Evolutionary conservation across 2,113 vertebrate genomes (phyloP).

Genomic region (Bos indicus): DNA sequence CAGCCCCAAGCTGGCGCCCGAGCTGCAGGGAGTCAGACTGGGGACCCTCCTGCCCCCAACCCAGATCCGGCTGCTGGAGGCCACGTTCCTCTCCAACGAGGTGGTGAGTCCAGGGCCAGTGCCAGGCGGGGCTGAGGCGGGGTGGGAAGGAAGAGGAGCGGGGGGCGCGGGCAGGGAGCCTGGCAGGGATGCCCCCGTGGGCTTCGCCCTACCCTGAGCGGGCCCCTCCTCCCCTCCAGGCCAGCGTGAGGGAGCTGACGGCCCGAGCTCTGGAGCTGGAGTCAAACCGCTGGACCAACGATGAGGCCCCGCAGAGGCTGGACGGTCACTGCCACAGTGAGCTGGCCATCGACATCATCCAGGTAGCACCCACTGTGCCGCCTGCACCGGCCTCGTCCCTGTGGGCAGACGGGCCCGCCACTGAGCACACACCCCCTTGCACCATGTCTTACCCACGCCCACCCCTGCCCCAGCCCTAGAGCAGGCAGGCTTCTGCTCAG

Average conservation of each 20-base stretch:
- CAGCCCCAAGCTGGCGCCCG: slow-evolving; percentile 76
- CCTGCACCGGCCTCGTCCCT: fast-evolving
- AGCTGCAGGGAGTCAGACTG: slow-evolving; percentile 79
- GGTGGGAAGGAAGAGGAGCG: too few species aligned
- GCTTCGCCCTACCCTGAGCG: background rate
- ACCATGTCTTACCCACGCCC: fast-evolving
- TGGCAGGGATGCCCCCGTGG: background rate
- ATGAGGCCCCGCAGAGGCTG: slow-evolving; percentile 79
- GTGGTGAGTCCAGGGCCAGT: slow-evolving; percentile 77
- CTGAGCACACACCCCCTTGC: fast-evolving
- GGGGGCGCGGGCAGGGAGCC: fast-evolving
- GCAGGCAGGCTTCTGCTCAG: background rate
- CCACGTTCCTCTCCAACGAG: slow-evolving; percentile 81
- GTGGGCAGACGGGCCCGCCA: fast-evolving
- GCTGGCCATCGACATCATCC: slow-evolving; percentile 87
- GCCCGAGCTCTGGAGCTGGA: slow-evolving; percentile 82
- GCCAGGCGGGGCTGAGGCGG: fast-evolving
- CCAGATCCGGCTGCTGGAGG: slow-evolving; percentile 79
- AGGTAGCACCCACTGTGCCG: slow-evolving; percentile 79
- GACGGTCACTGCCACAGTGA: slow-evolving; percentile 84
- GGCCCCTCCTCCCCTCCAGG: slow-evolving; percentile 36
- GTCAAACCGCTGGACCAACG: slow-evolving; percentile 82
- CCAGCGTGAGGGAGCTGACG: slow-evolving; percentile 75
- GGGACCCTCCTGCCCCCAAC: slow-evolving; percentile 82
- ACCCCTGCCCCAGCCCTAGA: background rate